These are phyloP conservation scores for Hecatera dysodea DNA, from an alignment of 2,888 invertebrate genomes.

Conservation along the genomic window DNA sequence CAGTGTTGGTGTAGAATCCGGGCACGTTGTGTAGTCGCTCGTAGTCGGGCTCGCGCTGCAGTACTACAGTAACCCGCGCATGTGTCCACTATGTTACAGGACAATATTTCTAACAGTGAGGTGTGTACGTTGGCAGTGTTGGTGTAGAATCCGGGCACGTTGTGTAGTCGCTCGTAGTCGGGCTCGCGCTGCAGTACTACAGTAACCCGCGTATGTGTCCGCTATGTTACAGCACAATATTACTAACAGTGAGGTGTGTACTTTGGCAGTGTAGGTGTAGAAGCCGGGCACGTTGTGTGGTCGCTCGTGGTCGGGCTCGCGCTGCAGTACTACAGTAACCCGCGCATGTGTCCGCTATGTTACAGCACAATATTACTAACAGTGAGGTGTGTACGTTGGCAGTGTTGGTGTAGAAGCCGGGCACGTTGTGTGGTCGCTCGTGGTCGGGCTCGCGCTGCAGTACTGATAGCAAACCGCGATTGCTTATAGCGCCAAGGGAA, in stretches of 20 bases:
- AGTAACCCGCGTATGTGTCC: not conserved
- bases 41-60: not conserved
- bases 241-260: conserved; percentile 77
- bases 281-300: conserved; percentile 83
- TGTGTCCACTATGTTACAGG: not conserved
- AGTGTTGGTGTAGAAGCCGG: conserved; percentile 84
- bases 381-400: conserved; percentile 76
- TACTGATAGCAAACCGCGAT: conserved; percentile 79
- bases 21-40: conserved; percentile 77
- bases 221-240: not conserved
- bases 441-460: conserved; percentile 82
- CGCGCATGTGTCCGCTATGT: conserved; percentile 81
- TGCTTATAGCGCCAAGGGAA: conserved; percentile 87
- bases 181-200: not conserved
- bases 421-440: conserved; percentile 87
- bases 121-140: not conserved
- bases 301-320: conserved; percentile 83
- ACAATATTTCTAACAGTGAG: not conserved
- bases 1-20: conserved; percentile 83
- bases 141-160: not conserved
- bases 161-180: not conserved
- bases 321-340: conserved; percentile 77
- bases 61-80: not conserved
- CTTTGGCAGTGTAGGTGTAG: not conserved
- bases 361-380: conserved; percentile 69